Evolutionary conservation across 2,888 invertebrate genomes (phyloP).

Genomic region (Limenitis camilla): DNA sequence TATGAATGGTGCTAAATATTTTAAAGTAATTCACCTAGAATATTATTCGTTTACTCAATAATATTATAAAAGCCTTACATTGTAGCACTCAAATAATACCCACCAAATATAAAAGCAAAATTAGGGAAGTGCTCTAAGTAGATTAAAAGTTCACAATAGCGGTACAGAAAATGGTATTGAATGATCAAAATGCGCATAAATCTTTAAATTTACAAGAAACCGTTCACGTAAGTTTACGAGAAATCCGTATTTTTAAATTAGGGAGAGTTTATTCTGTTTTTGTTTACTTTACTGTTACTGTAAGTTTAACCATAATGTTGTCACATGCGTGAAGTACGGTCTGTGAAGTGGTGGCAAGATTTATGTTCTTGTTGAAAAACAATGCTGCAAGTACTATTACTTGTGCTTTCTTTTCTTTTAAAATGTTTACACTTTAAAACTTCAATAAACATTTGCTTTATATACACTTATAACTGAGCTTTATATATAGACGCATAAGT

Average conservation of each 20-base stretch:
- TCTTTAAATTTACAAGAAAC: constrained; percentile 36
- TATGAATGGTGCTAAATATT: too few relatives aligned
- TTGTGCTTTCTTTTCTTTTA: too few relatives aligned
- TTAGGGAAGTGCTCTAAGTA: constrained; percentile 11
- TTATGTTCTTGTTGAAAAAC: not conserved
- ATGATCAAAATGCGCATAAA: constrained; percentile 31
- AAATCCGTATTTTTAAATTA: constrained; percentile 60
- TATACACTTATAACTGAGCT: too few relatives aligned
- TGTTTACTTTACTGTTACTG: constrained; percentile 8
- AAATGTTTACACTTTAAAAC: too few relatives aligned
- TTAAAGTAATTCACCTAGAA: not conserved
- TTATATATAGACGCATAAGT: too few relatives aligned
- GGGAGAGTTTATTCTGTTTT: constrained; percentile 35
- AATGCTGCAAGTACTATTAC: not conserved
- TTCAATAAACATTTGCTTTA: too few relatives aligned
- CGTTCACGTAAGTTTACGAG: constrained; percentile 33
- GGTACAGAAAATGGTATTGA: constrained; percentile 13
- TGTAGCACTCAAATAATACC: not conserved
- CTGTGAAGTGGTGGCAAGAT: not conserved
- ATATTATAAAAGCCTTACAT: not conserved
- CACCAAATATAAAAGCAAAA: not conserved
- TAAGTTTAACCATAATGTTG: constrained; percentile 2
- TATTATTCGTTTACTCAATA: not conserved
- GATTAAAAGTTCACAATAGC: constrained; percentile 21
- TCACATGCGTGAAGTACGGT: not conserved